Base-by-base conservation (phyloP, 1,140 invertebrate species). In the Megathymus violae region DNA sequence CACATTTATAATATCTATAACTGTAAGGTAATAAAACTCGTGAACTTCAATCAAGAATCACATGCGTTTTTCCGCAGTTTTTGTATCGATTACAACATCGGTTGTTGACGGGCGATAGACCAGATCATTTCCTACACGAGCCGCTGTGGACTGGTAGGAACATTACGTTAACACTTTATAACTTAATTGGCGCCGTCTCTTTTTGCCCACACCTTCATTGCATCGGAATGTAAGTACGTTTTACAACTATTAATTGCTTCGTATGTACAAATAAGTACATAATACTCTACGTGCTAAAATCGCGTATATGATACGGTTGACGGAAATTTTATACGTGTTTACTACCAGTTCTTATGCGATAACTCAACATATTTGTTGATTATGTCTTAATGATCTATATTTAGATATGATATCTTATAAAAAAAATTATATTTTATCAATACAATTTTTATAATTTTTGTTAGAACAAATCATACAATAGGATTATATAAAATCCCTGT, bases 171-270 rank as follows among this genome's bases (percentile, higher is more conserved):
- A n/a, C n/a, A 9, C 14, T 27, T 50, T 50, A 50, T 50, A 50
- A 50, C 47, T 50, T 27, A 50, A 50, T 50, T 50, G 31, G 47
- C 27, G 16, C 47, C 14, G 47, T 50, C n/a, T 50, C 25, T n/a
- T n/a, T 34, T 50, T 50, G 19, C 19, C 5, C 19, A 22, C 9
- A 9, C 27, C 27, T 31, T 31, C 9, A 31, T 31, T 31, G 27
- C 27, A 31, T 4, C 9, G 27, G 27, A 31, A 31, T 31, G 27
- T 31, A 7, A 7, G 19, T 22, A 22, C 27, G n/a, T 31, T 31
- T 31, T 31, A 31, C 27, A 4, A 31, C 27, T 31, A 9, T 7
- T 31, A 31, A 31, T 31, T 31, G 27, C 27, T 4, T 7, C 4
- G 19, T 22, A 22, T 22, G 19, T 17, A n/a, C 14, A 41, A 44